phyloP scores from a whole-genome alignment of 2,888 invertebrate genomes.

The Morpho helenor region DNA sequence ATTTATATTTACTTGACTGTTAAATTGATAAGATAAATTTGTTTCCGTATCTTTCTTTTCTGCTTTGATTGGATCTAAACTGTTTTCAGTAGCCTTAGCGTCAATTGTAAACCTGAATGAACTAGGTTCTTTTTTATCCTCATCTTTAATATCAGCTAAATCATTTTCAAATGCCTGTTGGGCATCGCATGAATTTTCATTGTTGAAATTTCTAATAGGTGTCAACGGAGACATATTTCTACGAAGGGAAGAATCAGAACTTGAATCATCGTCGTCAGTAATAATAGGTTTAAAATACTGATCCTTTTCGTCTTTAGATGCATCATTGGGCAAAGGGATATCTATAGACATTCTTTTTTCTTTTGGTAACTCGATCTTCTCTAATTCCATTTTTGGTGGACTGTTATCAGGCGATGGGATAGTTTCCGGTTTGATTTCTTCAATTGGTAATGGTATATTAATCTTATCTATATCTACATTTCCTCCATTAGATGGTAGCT shows the following conservation, averaged over 20 bases:
- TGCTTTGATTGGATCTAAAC: slow-evolving; percentile 39
- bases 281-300: slow-evolving; percentile 54
- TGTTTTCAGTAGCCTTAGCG: slow-evolving; percentile 51
- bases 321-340: slow-evolving; percentile 57
- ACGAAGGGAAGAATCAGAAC: slow-evolving; percentile 62
- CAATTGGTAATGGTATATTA: slow-evolving; percentile 49
- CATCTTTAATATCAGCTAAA: slow-evolving; percentile 43
- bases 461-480: slow-evolving; percentile 49
- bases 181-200: slow-evolving; percentile 71
- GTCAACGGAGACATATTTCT: slow-evolving; percentile 73
- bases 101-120: slow-evolving; percentile 66
- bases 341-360: slow-evolving; percentile 39
- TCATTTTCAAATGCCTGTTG: slow-evolving; percentile 69
- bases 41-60: slow-evolving; percentile 52
- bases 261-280: slow-evolving; percentile 63
- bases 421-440: slow-evolving; percentile 60
- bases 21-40: slow-evolving; percentile 56
- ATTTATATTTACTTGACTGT: slow-evolving; percentile 61
- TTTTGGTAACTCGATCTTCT: slow-evolving; percentile 55
- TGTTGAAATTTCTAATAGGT: slow-evolving; percentile 68
- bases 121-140: slow-evolving; percentile 56
- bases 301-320: slow-evolving; percentile 41
- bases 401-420: slow-evolving; percentile 49
- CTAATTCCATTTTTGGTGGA: slow-evolving; percentile 61
- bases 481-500: slow-evolving; percentile 49